phyloP scores from a whole-genome alignment of 2,797 vertebrate genomes.

The Neopelma chrysocephalum region DNA sequence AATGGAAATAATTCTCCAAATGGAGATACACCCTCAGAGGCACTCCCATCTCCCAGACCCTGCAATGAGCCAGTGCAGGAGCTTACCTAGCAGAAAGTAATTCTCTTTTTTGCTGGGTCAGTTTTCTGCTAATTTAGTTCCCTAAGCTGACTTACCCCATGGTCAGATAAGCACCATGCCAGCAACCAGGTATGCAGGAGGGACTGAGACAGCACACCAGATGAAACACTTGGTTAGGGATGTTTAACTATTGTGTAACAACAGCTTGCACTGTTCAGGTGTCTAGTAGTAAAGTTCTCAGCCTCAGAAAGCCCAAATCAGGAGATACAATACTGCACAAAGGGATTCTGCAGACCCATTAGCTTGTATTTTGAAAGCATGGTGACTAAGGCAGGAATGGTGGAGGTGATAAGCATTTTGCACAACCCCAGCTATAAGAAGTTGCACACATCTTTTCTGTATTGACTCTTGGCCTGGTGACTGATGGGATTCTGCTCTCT shows the following conservation, averaged over 20 bases:
- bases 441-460: neutral
- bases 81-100: neutral
- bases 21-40: neutral
- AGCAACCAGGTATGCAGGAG: neutral
- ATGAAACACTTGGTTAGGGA: neutral
- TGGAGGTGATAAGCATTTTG: neutral
- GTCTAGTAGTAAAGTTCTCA: neutral
- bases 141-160: neutral
- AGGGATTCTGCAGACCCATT: neutral
- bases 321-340: neutral
- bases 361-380: neutral
- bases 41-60: neutral
- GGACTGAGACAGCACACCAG: neutral
- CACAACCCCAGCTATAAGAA: neutral
- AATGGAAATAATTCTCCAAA: neutral
- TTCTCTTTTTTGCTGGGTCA: neutral
- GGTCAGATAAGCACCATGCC: conserved; percentile 6
- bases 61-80: neutral
- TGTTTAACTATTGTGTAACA: neutral
- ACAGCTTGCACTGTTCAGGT: neutral
- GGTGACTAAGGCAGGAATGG: neutral
- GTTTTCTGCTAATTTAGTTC: neutral
- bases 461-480: neutral
- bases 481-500: neutral
- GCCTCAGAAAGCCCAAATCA: neutral